Base-by-base conservation (phyloP, 2,888 invertebrate genomes). In the Callinectes sapidus region DNA sequence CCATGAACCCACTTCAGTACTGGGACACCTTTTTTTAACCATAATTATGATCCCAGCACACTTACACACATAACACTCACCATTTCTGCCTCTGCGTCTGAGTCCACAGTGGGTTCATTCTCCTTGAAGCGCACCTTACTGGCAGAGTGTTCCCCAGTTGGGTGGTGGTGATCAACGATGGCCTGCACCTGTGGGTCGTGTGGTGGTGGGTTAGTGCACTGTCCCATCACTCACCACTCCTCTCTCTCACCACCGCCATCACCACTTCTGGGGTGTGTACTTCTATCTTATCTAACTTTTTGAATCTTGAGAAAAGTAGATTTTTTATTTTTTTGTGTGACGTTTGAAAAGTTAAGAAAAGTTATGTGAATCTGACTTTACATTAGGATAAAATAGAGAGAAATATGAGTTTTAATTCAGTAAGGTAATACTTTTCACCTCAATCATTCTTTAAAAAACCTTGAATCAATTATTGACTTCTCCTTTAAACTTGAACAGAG, bases 111-210 rank as follows among this genome's bases (percentile, higher is more conserved):
- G 1, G 90, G 90, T n/a, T 92, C 94, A n/a, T 93, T 94, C 95
- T 98, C 98, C 95, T 98, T 97, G 96, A 98, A 98, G 94, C 98
- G 97, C 92, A 98, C 98, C 96, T 98, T 98, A 95, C 98, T 97
- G 93, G 97, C 97, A 42, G 97, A 97, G 96, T 98, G 98, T 95
- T 96, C 81, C 95, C 96, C 96, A 94, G 97, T 97, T 95, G 97
- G 97, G 95, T 97, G 98, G 95, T 98, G 98, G 95, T 98, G 98
- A 96, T 99, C 98, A 94, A 99, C 98, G 95, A 99, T 98, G 90
- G 98, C 97, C 97, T 99, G 98, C 90, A 98, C 98, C 98, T 98
- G 96, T 94, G 95, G 94, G 54, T 23, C n/a, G 23, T 10, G 28
- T 5, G 28, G 28, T 5, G 28, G 71, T 28, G 61, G 2, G 18